Percentiles rank a stretch among this genome's conserved stretches.
phyloP scores from a whole-genome alignment of 2,797 vertebrate species.

The Falco concolor region DNA sequence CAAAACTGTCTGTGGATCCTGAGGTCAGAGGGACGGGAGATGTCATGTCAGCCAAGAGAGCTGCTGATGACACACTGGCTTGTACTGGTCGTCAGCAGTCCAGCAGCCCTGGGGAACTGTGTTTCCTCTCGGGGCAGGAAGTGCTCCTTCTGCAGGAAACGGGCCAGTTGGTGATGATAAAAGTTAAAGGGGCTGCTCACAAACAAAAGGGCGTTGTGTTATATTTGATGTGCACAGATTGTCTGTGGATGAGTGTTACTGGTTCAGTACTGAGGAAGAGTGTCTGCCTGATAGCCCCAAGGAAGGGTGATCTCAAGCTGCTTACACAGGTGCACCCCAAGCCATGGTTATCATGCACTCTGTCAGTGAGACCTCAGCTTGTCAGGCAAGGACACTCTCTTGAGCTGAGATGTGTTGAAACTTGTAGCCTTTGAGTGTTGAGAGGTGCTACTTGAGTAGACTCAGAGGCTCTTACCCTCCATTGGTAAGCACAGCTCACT shows the following conservation, averaged over 20 bases:
- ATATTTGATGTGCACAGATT: background rate
- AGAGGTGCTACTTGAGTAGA: background rate
- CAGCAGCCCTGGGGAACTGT: background rate
- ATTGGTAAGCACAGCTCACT: background rate
- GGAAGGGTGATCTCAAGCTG: background rate
- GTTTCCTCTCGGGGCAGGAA: conserved; percentile 11
- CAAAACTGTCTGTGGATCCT: background rate
- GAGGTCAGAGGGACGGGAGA: background rate
- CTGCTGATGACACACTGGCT: background rate
- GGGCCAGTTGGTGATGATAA: background rate
- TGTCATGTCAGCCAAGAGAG: background rate
- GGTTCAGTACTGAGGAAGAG: background rate
- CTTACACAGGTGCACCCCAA: background rate
- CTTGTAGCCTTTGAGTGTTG: background rate
- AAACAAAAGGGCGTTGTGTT: background rate
- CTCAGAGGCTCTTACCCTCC: background rate
- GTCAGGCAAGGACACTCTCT: background rate
- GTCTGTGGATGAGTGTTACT: background rate
- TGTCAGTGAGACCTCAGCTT: background rate
- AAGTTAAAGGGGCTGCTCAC: background rate
- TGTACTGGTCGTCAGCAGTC: background rate
- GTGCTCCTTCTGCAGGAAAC: conserved; percentile 7
- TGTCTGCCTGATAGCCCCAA: background rate
- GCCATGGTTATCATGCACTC: background rate
- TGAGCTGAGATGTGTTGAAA: background rate